A percentile compares a stretch with the other conserved stretches of the same genome.
Evolutionary conservation across 1,140 invertebrate genomes (phyloP).

Genomic region (Polyergus mexicanus): DNA sequence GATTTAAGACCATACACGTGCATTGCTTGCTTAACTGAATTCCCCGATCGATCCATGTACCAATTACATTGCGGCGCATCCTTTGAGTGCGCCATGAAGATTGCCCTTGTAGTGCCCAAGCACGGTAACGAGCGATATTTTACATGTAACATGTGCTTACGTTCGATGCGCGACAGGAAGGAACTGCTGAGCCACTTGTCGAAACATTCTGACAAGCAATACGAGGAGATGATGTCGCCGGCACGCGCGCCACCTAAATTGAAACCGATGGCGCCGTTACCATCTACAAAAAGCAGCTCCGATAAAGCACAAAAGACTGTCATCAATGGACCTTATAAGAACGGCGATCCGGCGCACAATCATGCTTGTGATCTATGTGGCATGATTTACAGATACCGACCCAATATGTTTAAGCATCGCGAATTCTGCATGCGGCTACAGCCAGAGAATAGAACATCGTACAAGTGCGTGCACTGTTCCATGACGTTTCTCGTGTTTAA

Average conservation of each 20-base stretch:
- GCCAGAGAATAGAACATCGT: conserved; percentile 75
- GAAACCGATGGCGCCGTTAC: conserved; percentile 67
- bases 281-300: neutral
- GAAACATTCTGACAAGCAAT: conserved; percentile 80
- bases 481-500: conserved; percentile 84
- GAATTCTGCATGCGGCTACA: conserved; percentile 77
- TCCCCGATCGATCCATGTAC: conserved; percentile 82
- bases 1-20: conserved; percentile 83
- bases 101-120: conserved; percentile 82
- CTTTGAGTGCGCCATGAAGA: conserved; percentile 85
- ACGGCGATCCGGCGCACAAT: conserved; percentile 83
- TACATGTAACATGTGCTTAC: conserved; percentile 85
- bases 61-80: conserved; percentile 83
- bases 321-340: conserved; percentile 76
- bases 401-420: conserved; percentile 82
- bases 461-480: conserved; percentile 81
- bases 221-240: conserved; percentile 74
- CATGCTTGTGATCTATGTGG: conserved; percentile 83
- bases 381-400: conserved; percentile 84
- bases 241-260: conserved; percentile 72
- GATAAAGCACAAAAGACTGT: neutral
- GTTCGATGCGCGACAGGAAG: conserved; percentile 79
- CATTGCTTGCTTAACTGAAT: conserved; percentile 84
- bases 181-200: conserved; percentile 82
- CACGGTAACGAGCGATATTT: conserved; percentile 83